Evolutionary conservation across 1,140 invertebrate genomes (phyloP).

Genomic region (Anastrepha ludens): DNA sequence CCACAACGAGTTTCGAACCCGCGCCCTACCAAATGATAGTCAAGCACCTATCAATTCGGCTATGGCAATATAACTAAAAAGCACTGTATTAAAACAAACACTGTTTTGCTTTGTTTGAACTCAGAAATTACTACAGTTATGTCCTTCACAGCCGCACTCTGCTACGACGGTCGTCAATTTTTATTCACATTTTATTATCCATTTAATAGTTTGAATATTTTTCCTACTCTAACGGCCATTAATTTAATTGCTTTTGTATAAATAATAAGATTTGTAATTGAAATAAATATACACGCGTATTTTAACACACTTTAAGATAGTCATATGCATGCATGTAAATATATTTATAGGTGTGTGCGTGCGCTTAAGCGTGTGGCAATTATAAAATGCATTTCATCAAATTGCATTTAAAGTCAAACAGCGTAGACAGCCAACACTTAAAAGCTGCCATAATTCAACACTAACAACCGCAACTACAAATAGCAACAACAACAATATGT

Average conservation of each 20-base stretch:
- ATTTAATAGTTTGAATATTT: neutral
- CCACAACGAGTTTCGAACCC: too few species aligned
- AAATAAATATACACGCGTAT: neutral
- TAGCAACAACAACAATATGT: neutral
- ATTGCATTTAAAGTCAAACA: slow-evolving; percentile 30
- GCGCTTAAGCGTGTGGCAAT: slow-evolving; percentile 30
- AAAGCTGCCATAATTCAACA: neutral
- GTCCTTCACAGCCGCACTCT: too few species aligned
- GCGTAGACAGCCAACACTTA: slow-evolving; percentile 42
- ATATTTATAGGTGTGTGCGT: neutral
- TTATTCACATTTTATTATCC: neutral
- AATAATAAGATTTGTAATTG: slow-evolving; percentile 21
- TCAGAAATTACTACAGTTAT: too few species aligned
- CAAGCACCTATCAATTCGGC: too few species aligned
- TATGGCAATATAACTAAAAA: too few species aligned
- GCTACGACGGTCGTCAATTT: too few species aligned
- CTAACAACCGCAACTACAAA: neutral
- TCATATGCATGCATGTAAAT: neutral
- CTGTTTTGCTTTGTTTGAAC: too few species aligned
- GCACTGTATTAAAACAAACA: too few species aligned
- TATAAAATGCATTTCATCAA: slow-evolving; percentile 45
- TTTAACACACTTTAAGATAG: slow-evolving; percentile 21
- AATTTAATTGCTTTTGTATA: slow-evolving; percentile 35
- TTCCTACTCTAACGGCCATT: neutral
- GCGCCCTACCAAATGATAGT: too few species aligned